Base-by-base conservation (phyloP, 2,113 vertebrate genomes). In the Perca fluviatilis region DNA sequence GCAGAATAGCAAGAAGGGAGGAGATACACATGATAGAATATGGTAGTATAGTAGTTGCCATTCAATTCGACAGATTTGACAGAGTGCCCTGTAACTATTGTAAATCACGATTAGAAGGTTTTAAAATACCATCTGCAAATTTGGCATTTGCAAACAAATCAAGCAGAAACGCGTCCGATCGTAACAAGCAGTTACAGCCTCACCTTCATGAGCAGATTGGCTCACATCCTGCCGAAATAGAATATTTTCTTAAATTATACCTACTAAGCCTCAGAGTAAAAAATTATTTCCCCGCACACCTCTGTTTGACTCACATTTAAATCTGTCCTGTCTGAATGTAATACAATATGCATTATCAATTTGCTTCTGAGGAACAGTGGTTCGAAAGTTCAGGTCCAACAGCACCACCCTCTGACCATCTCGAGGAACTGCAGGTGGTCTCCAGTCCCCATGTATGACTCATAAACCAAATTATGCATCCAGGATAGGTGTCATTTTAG, bases 331-430 rank as follows among this genome's bases (percentile, higher is more conserved):
- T 82, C 64, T 85, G 56, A 43, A 66, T 74, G 78, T 73, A 79
- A 87, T 88, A 72, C 67, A 79, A 80, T 73, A 86, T 87, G 88
- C 79, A 87, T 84, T 62, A 79, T 77, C 77, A 86, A 68, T 83
- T 84, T 77, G 43, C 21, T 56, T 13, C 12, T 71, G 47, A 53
- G 65, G 53, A 74, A 6, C 33, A 4, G 21, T 23, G 63, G 0
- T 69, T 61, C 18, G 16, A 12, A 60, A 76, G 88, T 15, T 43
- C 53, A 92, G 88, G 91, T 88, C 27, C 91, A 93, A 95, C 91
- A 95, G 93, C 88, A 74, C 91, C 94, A 88, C 92, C 71, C 69
- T 68, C 89, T 93, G 94, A 50, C 47, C 65, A 4, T 2, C 0
- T 0, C 5, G 13, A 0, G 15, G 40, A 50, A 82, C 78, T 80